phyloP scores from a whole-genome alignment of 2,113 vertebrate species.

The Australoheros scitulus region DNA sequence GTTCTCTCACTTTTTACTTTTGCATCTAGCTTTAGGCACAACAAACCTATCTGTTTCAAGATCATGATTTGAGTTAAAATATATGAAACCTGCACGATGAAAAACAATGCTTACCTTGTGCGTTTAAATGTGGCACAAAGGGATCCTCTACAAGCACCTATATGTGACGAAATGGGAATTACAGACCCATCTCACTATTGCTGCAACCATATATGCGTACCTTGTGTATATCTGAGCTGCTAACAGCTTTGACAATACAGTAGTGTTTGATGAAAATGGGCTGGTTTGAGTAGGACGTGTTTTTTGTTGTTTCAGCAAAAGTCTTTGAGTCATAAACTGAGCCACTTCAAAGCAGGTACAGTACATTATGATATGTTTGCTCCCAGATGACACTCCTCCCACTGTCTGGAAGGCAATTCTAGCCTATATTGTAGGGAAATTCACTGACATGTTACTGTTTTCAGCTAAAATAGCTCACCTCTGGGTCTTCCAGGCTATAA shows the following conservation, averaged over 20 bases:
- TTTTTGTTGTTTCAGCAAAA: constrained; percentile 10
- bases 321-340: not conserved
- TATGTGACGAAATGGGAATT: not conserved
- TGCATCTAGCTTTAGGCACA: not conserved
- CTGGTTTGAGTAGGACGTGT: not conserved
- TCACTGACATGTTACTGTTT: not conserved
- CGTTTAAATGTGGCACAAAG: not conserved
- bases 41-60: not conserved
- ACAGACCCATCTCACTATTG: not conserved
- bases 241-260: not conserved
- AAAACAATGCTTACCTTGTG: not conserved
- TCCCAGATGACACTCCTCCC: not conserved
- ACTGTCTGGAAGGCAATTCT: not conserved
- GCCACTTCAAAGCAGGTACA: not conserved
- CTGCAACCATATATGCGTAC: not conserved
- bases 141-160: not conserved
- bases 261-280: not conserved
- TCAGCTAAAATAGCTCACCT: not conserved
- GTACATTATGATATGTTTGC: not conserved
- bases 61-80: not conserved
- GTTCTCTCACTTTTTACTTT: not conserved
- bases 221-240: not conserved
- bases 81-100: not conserved
- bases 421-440: not conserved
- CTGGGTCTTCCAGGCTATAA: not conserved